Conservation (phyloP, 2,888 invertebrate species). For the Diloba caeruleocephala region DNA sequence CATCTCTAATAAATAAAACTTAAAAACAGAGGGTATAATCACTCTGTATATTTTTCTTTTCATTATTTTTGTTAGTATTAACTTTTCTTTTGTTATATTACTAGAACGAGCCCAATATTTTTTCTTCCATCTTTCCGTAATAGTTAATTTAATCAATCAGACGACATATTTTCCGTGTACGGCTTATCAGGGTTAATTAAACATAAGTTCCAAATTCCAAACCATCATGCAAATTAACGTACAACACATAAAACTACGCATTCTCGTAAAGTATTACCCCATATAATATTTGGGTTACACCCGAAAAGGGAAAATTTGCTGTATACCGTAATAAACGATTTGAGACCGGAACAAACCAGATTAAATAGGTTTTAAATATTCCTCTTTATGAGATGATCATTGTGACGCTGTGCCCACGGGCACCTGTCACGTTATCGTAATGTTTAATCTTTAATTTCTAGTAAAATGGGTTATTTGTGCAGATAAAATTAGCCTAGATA, state of each 20-base stretch:
- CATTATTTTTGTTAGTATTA: too few relatives aligned
- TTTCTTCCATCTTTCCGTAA: too few relatives aligned
- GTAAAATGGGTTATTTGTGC: neutral
- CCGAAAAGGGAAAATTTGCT: conserved; percentile 27
- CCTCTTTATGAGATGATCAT: conserved; percentile 30
- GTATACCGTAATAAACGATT: conserved; percentile 39
- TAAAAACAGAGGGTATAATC: too few relatives aligned
- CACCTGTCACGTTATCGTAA: conserved; percentile 13
- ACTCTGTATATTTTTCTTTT: too few relatives aligned
- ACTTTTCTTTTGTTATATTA: too few relatives aligned
- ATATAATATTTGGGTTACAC: conserved; percentile 19
- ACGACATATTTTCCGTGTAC: too few relatives aligned
- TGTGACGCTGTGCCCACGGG: conserved; percentile 9
- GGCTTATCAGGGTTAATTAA: conserved; percentile 1
- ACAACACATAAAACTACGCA: conserved; percentile 27
- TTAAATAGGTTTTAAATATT: conserved; percentile 46
- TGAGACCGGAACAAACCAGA: conserved; percentile 35
- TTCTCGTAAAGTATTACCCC: conserved; percentile 24
- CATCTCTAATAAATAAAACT: too few relatives aligned
- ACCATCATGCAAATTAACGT: conserved; percentile 24
- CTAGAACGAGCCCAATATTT: too few relatives aligned
- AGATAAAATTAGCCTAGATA: too few relatives aligned
- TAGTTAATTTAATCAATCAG: too few relatives aligned
- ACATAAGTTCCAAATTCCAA: conserved; percentile 1
- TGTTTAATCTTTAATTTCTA: conserved; percentile 17